phyloP scores from a whole-genome alignment of 2,797 vertebrate genomes.

The Scyliorhinus canicula region DNA sequence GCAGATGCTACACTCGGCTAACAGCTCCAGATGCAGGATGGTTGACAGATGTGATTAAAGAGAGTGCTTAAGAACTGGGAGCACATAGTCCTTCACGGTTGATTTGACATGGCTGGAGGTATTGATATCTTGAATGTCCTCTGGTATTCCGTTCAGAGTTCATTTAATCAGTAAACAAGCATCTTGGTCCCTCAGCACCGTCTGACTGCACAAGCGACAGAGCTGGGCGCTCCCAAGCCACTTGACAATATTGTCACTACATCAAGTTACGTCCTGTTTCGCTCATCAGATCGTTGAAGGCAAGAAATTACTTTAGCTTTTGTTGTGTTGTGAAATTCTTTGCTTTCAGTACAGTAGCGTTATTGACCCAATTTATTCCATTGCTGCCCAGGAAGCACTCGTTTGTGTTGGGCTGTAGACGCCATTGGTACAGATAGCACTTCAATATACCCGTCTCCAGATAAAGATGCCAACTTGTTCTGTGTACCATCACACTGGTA shows the following conservation, averaged over 20 bases:
- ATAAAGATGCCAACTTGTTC: background rate
- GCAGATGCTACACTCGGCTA: background rate
- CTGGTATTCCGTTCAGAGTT: constrained; percentile 13
- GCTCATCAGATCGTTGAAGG: background rate
- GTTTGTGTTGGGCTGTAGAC: background rate
- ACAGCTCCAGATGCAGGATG: background rate
- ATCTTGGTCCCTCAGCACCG: background rate
- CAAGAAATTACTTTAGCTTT: background rate
- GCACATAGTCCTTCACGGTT: constrained; percentile 25
- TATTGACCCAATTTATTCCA: background rate
- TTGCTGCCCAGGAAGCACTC: background rate
- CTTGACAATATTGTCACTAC: constrained; percentile 25
- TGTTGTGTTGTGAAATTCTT: background rate
- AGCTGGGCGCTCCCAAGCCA: background rate
- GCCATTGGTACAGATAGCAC: background rate
- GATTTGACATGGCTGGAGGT: constrained; percentile 21
- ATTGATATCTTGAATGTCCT: constrained; percentile 18
- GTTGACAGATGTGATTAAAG: constrained; percentile 25
- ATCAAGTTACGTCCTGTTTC: constrained; percentile 4
- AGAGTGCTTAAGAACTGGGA: background rate
- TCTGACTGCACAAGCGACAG: background rate
- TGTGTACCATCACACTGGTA: background rate
- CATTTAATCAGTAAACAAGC: constrained; percentile 31
- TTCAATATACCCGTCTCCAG: background rate
- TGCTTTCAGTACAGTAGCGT: background rate